Percentiles rank a stretch among this genome's conserved stretches.
These are phyloP conservation scores for Caligus rogercresseyi DNA, from an alignment of 1,140 invertebrate genomes.

Conservation along the genomic window DNA sequence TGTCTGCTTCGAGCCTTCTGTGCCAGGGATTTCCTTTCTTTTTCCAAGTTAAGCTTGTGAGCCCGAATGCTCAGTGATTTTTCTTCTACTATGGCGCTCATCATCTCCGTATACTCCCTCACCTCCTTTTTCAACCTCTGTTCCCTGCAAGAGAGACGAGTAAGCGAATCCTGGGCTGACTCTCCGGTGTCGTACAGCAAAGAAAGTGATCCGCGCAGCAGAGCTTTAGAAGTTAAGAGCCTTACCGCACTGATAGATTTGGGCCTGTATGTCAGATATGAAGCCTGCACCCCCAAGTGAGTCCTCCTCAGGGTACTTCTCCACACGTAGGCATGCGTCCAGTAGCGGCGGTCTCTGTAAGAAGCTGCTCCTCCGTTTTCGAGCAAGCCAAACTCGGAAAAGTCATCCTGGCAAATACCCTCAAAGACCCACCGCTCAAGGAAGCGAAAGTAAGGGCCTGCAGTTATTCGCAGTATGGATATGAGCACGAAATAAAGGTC, in stretches of 20 bases:
- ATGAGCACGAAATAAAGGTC: not conserved
- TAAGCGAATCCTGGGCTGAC: not conserved
- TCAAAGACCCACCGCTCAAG: slow-evolving; percentile 3
- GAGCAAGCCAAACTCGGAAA: slow-evolving; percentile 3
- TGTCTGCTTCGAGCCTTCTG: not conserved
- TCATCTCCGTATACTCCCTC: not conserved
- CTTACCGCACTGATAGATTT: slow-evolving; percentile 7
- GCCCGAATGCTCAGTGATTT: not conserved
- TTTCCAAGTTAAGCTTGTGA: not conserved
- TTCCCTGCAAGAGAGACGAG: not conserved
- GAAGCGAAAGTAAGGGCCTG: slow-evolving; percentile 5
- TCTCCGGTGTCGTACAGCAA: not conserved
- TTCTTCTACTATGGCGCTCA: not conserved
- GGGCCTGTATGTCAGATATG: slow-evolving; percentile 8
- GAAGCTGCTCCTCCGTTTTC: not conserved
- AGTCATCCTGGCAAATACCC: slow-evolving; percentile 8
- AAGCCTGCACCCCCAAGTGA: not conserved
- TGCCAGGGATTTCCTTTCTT: not conserved
- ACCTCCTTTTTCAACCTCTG: not conserved
- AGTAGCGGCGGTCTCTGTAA: not conserved
- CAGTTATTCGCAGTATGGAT: not conserved
- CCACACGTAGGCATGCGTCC: not conserved
- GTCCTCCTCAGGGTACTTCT: not conserved
- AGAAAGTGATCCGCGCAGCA: not conserved
- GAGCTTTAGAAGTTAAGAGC: slow-evolving; percentile 1